Percentiles rank a stretch among this genome's conserved stretches.
Conservation (phyloP, 2,113 vertebrate genomes). For the Coptodon rendalli region DNA sequence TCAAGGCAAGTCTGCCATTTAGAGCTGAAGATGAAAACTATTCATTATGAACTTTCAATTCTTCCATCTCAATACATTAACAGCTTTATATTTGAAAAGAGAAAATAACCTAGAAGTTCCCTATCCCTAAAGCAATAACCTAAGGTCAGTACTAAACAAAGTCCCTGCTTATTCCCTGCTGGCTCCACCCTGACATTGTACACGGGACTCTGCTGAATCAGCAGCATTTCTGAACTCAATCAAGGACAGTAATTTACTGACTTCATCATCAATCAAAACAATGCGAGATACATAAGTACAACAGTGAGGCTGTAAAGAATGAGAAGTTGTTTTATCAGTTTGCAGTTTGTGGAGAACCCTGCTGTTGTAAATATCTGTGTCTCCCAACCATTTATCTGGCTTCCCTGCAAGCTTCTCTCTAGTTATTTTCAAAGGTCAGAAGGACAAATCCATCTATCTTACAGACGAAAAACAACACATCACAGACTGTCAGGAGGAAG, state of each 20-base stretch:
- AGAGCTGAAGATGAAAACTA: neutral
- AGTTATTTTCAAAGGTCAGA: conserved; percentile 29
- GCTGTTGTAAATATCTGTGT: neutral
- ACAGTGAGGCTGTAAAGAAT: neutral
- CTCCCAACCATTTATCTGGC: neutral
- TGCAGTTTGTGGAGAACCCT: neutral
- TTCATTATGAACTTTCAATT: neutral
- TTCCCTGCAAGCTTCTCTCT: neutral
- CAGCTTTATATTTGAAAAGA: neutral
- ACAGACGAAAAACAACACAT: conserved; percentile 8
- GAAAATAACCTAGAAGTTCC: neutral
- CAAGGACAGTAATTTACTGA: conserved; percentile 28
- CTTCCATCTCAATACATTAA: neutral
- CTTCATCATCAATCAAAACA: conserved; percentile 12
- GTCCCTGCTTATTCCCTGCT: neutral
- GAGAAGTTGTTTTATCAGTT: neutral
- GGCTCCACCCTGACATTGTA: conserved; percentile 17
- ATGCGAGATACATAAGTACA: neutral
- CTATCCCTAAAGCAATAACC: neutral
- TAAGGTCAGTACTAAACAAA: neutral
- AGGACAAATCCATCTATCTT: conserved; percentile 16
- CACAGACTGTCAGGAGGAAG: neutral
- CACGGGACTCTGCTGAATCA: conserved; percentile 36
- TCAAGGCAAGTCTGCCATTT: neutral
- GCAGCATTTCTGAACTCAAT: conserved; percentile 40